phyloP scores from a whole-genome alignment of 30 jellyfish, hydroid and myxozoan species.

The Hydractinia echinata region DNA sequence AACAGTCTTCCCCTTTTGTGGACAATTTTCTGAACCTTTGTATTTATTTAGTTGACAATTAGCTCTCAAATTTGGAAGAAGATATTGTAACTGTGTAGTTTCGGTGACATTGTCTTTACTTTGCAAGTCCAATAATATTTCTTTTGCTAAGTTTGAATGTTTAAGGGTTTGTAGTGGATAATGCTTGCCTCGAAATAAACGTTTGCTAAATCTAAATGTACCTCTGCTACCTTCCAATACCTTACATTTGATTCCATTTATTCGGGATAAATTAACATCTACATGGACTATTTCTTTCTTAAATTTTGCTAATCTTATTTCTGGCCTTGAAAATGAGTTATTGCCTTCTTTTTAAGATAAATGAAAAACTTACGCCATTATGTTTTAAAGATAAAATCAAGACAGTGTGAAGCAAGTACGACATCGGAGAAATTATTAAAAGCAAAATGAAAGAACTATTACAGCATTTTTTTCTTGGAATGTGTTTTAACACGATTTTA shows the following conservation, averaged over 20 bases:
- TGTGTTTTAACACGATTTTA: too few relatives aligned
- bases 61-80: slow-evolving; percentile 62
- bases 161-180: slow-evolving; percentile 72
- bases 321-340: slow-evolving; percentile 19
- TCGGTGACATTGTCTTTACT: too few relatives aligned
- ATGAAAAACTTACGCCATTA: too few relatives aligned
- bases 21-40: slow-evolving; percentile 63
- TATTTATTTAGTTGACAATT: slow-evolving; percentile 39
- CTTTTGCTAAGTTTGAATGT: slow-evolving; percentile 66
- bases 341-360: too few relatives aligned
- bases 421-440: too few relatives aligned
- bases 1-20: slow-evolving; percentile 58
- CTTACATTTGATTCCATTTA: slow-evolving; percentile 48
- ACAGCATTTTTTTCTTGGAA: too few relatives aligned
- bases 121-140: slow-evolving; percentile 51
- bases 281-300: slow-evolving; percentile 1
- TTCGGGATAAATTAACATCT: slow-evolving; percentile 6
- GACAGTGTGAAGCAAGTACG: too few relatives aligned
- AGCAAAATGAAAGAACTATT: too few relatives aligned
- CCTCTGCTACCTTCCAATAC: slow-evolving; percentile 68
- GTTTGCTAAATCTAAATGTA: slow-evolving; percentile 70
- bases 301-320: not conserved
- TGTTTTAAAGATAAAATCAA: too few relatives aligned
- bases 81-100: slow-evolving; percentile 45
- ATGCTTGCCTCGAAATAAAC: slow-evolving; percentile 63